A percentile compares a stretch with the other conserved stretches of the same genome.
phyloP scores from a whole-genome alignment of 2,888 invertebrate species.

The Orthonychiurus folsomi region DNA sequence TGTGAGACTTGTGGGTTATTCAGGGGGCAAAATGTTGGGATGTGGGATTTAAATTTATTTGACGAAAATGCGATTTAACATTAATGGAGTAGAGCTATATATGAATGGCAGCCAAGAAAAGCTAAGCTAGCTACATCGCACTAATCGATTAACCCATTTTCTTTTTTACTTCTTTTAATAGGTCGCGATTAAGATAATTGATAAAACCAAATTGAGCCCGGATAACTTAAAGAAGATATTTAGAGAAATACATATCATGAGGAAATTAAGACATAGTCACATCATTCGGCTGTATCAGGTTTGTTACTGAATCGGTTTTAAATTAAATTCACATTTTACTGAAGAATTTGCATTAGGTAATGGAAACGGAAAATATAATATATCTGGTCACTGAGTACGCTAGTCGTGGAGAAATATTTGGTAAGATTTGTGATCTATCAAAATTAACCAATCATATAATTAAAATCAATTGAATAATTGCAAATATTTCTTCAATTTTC shows the following conservation, averaged over 20 bases:
- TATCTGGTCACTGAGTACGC: slow-evolving; percentile 97
- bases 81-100: no score
- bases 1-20: no score
- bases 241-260: slow-evolving; percentile 95
- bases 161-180: slow-evolving; percentile 51
- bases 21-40: no score
- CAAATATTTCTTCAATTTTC: slow-evolving; percentile 2
- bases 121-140: no score
- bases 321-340: background rate
- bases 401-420: slow-evolving; percentile 95
- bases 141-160: no score
- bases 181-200: slow-evolving; percentile 95
- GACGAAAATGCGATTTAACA: no score
- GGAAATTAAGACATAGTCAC: slow-evolving; percentile 91
- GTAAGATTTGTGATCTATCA: slow-evolving; percentile 51
- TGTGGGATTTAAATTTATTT: no score
- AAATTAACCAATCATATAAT: background rate
- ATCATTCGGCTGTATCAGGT: slow-evolving; percentile 96
- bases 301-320: slow-evolving; percentile 39
- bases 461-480: slow-evolving; percentile 7
- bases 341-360: slow-evolving; percentile 59
- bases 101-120: no score
- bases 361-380: slow-evolving; percentile 97
- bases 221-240: slow-evolving; percentile 90
- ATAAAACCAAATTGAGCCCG: slow-evolving; percentile 82